phyloP scores from a whole-genome alignment of 1,140 invertebrate species.

The Sycophila sp. region DNA sequence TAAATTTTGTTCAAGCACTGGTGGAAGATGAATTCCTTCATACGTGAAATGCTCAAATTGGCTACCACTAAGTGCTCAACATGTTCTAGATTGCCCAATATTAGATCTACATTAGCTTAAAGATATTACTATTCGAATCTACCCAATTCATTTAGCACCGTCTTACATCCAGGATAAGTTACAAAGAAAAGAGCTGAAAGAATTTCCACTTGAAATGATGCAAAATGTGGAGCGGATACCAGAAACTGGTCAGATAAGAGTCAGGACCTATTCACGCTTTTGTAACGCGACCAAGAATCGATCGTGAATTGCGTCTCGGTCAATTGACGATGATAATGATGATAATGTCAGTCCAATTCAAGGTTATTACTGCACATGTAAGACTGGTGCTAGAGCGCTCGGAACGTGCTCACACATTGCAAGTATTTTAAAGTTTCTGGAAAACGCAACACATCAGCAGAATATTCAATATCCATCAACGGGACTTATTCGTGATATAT shows the following conservation, averaged over 20 bases:
- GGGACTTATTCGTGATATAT: too few relatives aligned
- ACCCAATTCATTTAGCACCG: conserved; percentile 28
- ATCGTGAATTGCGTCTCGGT: conserved; percentile 22
- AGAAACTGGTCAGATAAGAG: conserved; percentile 16
- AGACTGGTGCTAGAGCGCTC: conserved; percentile 17
- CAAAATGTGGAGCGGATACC: conserved; percentile 16
- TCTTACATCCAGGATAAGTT: conserved; percentile 33
- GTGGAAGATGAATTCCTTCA: conserved; percentile 20
- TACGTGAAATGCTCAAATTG: conserved; percentile 27
- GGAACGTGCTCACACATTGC: conserved; percentile 25
- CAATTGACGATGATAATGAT: conserved; percentile 7
- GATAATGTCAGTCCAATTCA: background rate
- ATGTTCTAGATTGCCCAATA: conserved; percentile 21
- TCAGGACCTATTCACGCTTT: conserved; percentile 26
- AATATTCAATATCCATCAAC: too few relatives aligned
- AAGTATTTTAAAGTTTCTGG: conserved; percentile 29
- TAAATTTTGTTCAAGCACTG: conserved; percentile 13
- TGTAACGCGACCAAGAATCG: conserved; percentile 24
- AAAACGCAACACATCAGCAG: conserved; percentile 3
- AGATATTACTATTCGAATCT: conserved; percentile 29
- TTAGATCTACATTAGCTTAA: conserved; percentile 12
- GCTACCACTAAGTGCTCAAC: conserved; percentile 12
- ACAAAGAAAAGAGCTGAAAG: conserved; percentile 20
- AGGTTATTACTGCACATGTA: conserved; percentile 31
- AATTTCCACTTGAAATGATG: conserved; percentile 19